Evolutionary conservation across 92 coral and sea anemone species (phyloP).

Genomic region (Phenganax stokvisi): DNA sequence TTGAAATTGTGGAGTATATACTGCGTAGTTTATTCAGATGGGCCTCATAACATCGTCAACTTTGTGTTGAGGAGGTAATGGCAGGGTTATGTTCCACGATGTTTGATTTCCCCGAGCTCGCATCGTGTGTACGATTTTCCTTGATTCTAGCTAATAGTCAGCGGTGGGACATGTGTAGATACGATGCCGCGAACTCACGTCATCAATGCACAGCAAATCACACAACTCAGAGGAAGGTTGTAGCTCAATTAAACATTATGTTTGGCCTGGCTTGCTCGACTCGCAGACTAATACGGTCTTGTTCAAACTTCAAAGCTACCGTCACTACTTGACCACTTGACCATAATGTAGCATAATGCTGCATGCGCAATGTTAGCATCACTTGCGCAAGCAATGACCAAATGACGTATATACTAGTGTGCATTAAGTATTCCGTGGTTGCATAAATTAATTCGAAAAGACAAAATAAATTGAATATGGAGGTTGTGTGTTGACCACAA

Average conservation of each 20-base stretch:
- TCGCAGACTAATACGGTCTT: slow-evolving; percentile 58
- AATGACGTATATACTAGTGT: not conserved
- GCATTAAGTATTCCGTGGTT: not conserved
- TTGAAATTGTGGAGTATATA: not conserved
- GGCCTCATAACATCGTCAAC: not conserved
- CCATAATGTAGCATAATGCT: not conserved
- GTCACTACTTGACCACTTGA: slow-evolving; percentile 63
- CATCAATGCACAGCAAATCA: slow-evolving; percentile 61
- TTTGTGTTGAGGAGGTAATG: not conserved
- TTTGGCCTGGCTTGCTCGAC: slow-evolving; percentile 93
- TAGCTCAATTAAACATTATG: slow-evolving; percentile 54
- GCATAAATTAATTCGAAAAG: not conserved
- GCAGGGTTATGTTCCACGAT: slow-evolving; percentile 41
- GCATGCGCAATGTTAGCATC: slow-evolving; percentile 25
- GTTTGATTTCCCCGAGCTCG: slow-evolving; percentile 91
- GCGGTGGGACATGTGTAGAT: slow-evolving; percentile 66
- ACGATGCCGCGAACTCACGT: slow-evolving; percentile 57
- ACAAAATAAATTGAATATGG: not conserved
- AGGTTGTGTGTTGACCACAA: slow-evolving; percentile 15
- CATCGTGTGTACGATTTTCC: slow-evolving; percentile 72
- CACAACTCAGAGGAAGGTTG: slow-evolving; percentile 60
- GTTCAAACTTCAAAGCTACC: slow-evolving; percentile 52
- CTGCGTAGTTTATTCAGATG: not conserved
- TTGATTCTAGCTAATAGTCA: slow-evolving; percentile 79
- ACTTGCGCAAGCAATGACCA: not conserved